Evolutionary conservation across 2,113 vertebrate genomes (phyloP), one percentile per base, ranked within the genome.

Genomic region (Ailurus styani): DNA sequence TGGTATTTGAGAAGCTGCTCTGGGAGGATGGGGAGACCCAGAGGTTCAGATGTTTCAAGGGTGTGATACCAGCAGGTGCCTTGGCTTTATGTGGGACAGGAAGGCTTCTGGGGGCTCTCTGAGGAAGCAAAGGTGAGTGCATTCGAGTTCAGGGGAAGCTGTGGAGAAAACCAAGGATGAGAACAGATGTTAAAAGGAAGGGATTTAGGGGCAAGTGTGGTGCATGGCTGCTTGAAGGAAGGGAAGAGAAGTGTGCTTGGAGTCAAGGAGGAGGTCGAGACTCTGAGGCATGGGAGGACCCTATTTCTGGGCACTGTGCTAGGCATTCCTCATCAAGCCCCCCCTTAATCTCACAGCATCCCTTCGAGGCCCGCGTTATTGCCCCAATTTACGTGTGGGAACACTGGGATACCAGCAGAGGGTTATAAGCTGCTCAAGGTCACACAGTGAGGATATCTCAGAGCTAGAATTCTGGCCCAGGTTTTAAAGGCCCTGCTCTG

Each of bases 351-450:
- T 83, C n/a, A 27, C 18, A 34, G 21, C 14, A 45, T 29, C 27
- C 6, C 12, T 7, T 1, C 0, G 13, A 77, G 40, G 45, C n/a
- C 47, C 62, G n/a, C 52, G 29, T 15, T 45, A 82, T 29, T 0
- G 1, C 57, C 57, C 29, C 11, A 68, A 0, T 47, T 54, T 31
- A 83, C 5, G 4, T 29, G 27, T 62, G 8, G 27, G 45, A 40
- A 55, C 52, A 55, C 47, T 66, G 21, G 60, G 29, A 52, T 68
- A 54, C 8, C 20, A 72, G 25, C 42, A 64, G 40, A 97, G 6
- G 6, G 9, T 52, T 85, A 81, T 6, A 66, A 81, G 37, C 18
- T 18, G 11, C n/a, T 60, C n/a, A 21, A 29, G 3, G 7, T 72
- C 21, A 13, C 40, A 52, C 5, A 79, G 66, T 3, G 68, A 47